A percentile compares a stretch with the other conserved stretches of the same genome.
phyloP scores from a whole-genome alignment of 1,140 invertebrate genomes.

The Bemisia tabaci region DNA sequence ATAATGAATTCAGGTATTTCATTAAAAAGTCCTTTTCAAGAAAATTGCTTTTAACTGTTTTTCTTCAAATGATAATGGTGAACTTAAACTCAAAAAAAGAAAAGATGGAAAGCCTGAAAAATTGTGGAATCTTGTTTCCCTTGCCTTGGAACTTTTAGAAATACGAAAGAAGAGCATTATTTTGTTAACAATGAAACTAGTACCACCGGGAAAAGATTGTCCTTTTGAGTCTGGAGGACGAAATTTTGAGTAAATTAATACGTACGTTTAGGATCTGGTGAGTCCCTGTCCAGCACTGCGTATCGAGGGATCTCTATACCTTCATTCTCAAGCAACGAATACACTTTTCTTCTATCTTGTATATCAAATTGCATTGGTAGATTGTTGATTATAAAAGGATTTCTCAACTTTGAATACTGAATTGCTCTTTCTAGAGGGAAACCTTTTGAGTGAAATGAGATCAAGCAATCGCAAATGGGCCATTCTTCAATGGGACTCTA shows the following conservation, averaged over 20 bases:
- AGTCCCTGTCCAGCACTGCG: conserved; percentile 91
- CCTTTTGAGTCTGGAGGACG: neutral
- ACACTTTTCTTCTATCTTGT: conserved; percentile 73
- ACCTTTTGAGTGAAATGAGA: conserved; percentile 97
- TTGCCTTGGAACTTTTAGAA: neutral
- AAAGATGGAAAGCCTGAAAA: too few relatives aligned
- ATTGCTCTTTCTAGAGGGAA: conserved; percentile 83
- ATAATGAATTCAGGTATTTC: too few relatives aligned
- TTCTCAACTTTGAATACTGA: conserved; percentile 54
- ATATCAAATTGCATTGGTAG: conserved; percentile 97
- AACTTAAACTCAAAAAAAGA: too few relatives aligned
- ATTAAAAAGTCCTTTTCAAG: too few relatives aligned
- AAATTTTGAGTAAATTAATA: too few relatives aligned
- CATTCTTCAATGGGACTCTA: conserved; percentile 93
- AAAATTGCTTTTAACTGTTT: too few relatives aligned
- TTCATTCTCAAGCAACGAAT: conserved; percentile 82
- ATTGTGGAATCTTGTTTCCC: too few relatives aligned
- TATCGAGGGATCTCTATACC: conserved; percentile 96
- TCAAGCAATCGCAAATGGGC: conserved; percentile 94
- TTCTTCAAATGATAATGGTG: too few relatives aligned
- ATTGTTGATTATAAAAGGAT: conserved; percentile 97
- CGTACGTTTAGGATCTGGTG: conserved; percentile 71
- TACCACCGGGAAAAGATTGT: neutral
- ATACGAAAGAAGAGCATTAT: neutral
- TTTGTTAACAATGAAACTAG: neutral